phyloP scores from a whole-genome alignment of 2,888 invertebrate species.

The Julus scandinavius region DNA sequence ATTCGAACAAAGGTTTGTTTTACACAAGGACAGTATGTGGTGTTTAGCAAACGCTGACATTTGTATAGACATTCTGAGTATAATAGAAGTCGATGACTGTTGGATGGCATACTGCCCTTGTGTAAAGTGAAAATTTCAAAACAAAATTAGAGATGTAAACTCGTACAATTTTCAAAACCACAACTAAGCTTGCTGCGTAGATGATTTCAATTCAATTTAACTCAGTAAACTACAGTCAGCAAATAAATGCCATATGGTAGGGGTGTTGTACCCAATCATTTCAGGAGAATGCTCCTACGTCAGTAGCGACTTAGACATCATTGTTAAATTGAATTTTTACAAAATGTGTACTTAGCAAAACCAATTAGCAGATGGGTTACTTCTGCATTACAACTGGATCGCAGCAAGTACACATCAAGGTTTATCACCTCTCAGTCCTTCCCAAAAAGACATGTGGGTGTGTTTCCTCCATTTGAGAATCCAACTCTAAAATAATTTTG shows the following conservation, averaged over 20 bases:
- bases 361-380: background rate
- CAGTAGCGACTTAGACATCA: no score
- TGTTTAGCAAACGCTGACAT: background rate
- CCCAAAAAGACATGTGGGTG: no score
- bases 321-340: no score
- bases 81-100: background rate
- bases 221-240: no score
- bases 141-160: background rate
- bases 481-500: background rate
- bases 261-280: no score
- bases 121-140: background rate
- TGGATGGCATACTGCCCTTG: background rate
- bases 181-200: no score
- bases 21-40: background rate
- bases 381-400: background rate
- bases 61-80: no score
- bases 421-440: background rate
- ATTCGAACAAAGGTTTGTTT: background rate
- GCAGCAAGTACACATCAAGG: background rate
- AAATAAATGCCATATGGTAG: no score
- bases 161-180: background rate
- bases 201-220: no score
- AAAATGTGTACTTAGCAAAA: background rate
- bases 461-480: background rate
- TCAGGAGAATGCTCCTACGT: no score